Evolutionary conservation across 1,140 invertebrate genomes (phyloP).

Genomic region (Leptinotarsa texana): DNA sequence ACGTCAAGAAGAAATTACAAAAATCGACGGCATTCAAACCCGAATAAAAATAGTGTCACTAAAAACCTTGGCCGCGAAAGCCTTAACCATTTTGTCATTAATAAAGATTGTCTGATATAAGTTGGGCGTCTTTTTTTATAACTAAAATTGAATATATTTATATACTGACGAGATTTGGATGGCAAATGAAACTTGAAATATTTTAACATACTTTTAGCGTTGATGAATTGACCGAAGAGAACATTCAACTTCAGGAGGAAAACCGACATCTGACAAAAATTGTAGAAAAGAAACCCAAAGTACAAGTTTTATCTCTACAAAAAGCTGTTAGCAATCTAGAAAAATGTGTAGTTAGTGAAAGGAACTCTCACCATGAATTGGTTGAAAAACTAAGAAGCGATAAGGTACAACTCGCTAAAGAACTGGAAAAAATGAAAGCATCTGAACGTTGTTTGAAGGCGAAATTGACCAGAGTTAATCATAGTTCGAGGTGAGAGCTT

Average conservation of each 20-base stretch:
- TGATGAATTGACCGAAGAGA: conserved; percentile 46
- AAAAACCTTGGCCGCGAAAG: too few species aligned
- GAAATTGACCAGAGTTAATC: conserved; percentile 33
- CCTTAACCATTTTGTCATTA: too few species aligned
- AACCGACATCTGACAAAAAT: conserved; percentile 33
- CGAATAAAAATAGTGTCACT: too few species aligned
- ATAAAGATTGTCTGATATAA: too few species aligned
- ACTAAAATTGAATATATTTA: too few species aligned
- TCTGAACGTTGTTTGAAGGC: conserved; percentile 40
- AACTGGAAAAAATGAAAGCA: conserved; percentile 39
- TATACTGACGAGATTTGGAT: too few species aligned
- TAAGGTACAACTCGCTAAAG: conserved; percentile 44
- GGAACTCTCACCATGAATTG: conserved; percentile 53
- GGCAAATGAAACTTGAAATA: too few species aligned
- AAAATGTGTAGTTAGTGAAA: conserved; percentile 52
- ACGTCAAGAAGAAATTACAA: too few species aligned
- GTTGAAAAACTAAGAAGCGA: conserved; percentile 55
- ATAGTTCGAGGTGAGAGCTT: conserved; percentile 31
- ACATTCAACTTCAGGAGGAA: conserved; percentile 42
- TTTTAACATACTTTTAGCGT: conserved; percentile 35
- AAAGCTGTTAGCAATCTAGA: conserved; percentile 54
- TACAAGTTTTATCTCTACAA: conserved; percentile 48
- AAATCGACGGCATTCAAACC: too few species aligned
- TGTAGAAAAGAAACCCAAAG: conserved; percentile 37
- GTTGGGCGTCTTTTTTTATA: too few species aligned